These are phyloP conservation scores for Laticauda laticaudata DNA, from an alignment of 2,113 vertebrate species.

Conservation along the genomic window DNA sequence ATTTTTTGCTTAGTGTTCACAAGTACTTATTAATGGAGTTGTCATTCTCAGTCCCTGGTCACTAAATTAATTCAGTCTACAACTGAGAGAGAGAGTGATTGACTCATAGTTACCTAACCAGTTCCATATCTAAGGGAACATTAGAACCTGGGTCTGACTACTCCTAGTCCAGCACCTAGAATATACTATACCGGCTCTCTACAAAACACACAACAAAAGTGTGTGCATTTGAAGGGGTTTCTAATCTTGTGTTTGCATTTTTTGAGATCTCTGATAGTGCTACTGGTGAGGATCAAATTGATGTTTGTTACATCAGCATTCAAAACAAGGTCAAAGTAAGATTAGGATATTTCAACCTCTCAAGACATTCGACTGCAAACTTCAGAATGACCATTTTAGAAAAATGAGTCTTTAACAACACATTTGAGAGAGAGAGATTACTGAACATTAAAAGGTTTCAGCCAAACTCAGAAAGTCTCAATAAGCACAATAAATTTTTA, in stretches of 20 bases:
- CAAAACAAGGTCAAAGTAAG: background rate
- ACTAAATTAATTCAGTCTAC: background rate
- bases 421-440: background rate
- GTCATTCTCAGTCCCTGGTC: background rate
- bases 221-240: background rate
- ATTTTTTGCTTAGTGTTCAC: background rate
- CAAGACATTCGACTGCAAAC: background rate
- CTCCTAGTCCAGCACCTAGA: background rate
- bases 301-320: background rate
- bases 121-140: background rate
- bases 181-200: background rate
- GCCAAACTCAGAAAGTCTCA: background rate
- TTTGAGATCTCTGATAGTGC: background rate
- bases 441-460: background rate
- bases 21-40: background rate
- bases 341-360: background rate
- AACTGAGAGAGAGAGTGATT: background rate
- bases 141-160: background rate
- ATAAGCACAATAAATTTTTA: background rate
- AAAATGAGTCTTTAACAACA: background rate
- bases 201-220: background rate
- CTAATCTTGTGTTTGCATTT: background rate
- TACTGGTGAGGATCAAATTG: background rate
- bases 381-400: background rate
- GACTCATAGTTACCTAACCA: background rate